Percentiles rank a stretch among this genome's conserved stretches.
phyloP scores from a whole-genome alignment of 2,797 vertebrate species.

The Numenius phaeopus region DNA sequence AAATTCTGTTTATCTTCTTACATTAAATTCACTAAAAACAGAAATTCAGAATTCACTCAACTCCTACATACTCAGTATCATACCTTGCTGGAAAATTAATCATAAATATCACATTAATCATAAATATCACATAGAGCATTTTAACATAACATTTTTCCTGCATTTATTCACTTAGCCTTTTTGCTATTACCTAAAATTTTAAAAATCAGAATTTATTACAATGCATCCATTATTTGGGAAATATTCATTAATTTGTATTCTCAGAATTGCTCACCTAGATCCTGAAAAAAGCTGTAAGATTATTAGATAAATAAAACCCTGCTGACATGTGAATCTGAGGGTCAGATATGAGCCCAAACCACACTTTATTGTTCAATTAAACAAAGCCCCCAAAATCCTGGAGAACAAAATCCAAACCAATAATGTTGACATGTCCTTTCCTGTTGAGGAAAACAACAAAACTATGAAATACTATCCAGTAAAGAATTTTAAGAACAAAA shows the following conservation, averaged over 20 bases:
- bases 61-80: background rate
- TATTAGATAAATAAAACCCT: background rate
- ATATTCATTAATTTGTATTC: background rate
- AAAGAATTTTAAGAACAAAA: background rate
- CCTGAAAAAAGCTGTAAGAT: background rate
- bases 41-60: background rate
- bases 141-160: background rate
- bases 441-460: background rate
- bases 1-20: conserved; percentile 22
- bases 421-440: background rate
- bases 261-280: background rate
- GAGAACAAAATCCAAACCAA: background rate
- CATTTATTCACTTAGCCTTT: background rate
- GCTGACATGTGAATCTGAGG: background rate
- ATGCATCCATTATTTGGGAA: background rate
- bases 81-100: background rate
- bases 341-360: background rate
- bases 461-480: background rate
- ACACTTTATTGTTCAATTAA: background rate
- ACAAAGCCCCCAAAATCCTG: background rate
- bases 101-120: background rate
- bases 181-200: background rate
- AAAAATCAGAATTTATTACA: background rate
- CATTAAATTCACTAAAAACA: background rate
- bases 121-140: background rate